Percentiles rank a stretch among this genome's conserved stretches.
These are phyloP conservation scores for Apis laboriosa DNA, from an alignment of 1,140 invertebrate species.

Conservation along the genomic window DNA sequence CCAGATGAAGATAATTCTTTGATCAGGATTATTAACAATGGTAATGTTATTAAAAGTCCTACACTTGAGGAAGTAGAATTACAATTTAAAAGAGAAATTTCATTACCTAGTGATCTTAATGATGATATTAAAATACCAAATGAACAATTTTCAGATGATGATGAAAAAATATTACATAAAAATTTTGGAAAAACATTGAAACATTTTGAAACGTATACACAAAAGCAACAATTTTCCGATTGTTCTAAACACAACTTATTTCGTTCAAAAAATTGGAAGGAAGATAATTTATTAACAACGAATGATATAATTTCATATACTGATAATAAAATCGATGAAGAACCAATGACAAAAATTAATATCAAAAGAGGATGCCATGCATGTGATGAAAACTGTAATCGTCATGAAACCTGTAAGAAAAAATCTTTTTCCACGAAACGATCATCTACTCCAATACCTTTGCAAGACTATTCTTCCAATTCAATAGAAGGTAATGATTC, in stretches of 20 bases:
- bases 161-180: constrained; percentile 40
- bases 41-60: constrained; percentile 68
- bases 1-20: constrained; percentile 72
- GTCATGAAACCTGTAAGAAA: constrained; percentile 62
- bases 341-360: constrained; percentile 72
- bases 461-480: constrained; percentile 41
- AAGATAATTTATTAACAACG: constrained; percentile 30
- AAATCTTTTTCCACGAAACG: constrained; percentile 24
- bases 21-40: constrained; percentile 76
- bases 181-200: constrained; percentile 68
- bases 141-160: constrained; percentile 38
- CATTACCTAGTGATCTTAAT: constrained; percentile 37
- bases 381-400: constrained; percentile 67
- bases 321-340: constrained; percentile 70
- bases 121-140: constrained; percentile 44
- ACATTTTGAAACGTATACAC: constrained; percentile 66
- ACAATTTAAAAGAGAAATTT: constrained; percentile 67
- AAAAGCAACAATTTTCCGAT: constrained; percentile 40
- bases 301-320: constrained; percentile 59
- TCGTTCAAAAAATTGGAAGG: constrained; percentile 58
- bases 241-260: constrained; percentile 59
- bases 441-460: constrained; percentile 44
- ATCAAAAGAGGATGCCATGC: constrained; percentile 70
- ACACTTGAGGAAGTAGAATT: constrained; percentile 69
- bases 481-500: constrained; percentile 22